These are phyloP conservation scores for Paramormyrops hopkinsi DNA, from an alignment of 2,797 vertebrate genomes.

Conservation along the genomic window DNA sequence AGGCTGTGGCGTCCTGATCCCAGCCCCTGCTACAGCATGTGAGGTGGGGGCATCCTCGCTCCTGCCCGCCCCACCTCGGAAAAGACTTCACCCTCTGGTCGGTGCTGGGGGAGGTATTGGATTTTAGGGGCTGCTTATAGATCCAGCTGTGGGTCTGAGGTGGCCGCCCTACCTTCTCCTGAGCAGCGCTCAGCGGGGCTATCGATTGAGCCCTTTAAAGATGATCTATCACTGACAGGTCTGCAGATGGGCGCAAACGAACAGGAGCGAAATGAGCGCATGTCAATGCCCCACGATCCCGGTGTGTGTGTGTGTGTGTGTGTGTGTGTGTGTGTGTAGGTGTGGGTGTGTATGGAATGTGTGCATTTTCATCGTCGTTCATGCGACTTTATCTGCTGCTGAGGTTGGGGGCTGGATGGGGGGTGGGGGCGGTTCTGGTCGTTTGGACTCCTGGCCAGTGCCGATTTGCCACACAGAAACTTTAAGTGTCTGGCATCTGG, in stretches of 20 bases:
- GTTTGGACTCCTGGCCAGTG: constrained; percentile 30
- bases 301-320: constrained; percentile 6
- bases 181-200: constrained; percentile 47
- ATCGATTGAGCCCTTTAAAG: constrained; percentile 56
- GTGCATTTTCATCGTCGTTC: constrained; percentile 22
- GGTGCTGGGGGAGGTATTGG: not conserved
- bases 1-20: not conserved
- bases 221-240: constrained; percentile 61
- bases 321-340: not conserved
- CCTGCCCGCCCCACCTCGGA: not conserved
- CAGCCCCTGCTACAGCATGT: not conserved
- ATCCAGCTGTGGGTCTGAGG: not conserved
- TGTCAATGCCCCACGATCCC: not conserved
- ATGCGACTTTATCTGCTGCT: not conserved
- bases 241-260: constrained; percentile 61
- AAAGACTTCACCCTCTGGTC: not conserved
- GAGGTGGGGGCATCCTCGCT: not conserved
- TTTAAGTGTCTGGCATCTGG: constrained; percentile 41
- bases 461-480: constrained; percentile 38
- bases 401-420: not conserved
- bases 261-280: constrained; percentile 39
- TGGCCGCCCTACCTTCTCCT: constrained; percentile 13
- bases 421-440: not conserved
- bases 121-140: not conserved
- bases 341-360: constrained; percentile 1